phyloP scores from a whole-genome alignment of 2,113 vertebrate species.

The Chionis minor region DNA sequence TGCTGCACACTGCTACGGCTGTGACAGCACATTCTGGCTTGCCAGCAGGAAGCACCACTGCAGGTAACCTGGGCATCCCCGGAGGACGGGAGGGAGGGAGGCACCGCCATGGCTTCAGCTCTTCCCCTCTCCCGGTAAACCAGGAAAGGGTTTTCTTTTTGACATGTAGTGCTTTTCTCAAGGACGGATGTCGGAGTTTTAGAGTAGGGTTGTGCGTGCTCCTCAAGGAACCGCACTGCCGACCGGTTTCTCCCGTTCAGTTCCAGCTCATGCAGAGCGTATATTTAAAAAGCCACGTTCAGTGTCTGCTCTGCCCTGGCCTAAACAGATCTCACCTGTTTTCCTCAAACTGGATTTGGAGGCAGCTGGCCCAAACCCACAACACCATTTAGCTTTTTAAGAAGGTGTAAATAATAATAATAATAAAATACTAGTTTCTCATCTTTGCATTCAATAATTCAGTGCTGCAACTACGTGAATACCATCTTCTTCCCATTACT shows the following conservation, averaged over 20 bases:
- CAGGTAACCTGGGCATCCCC: slow-evolving; percentile 76
- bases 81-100: neutral
- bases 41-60: slow-evolving; percentile 95
- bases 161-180: fast-evolving
- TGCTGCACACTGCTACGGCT: slow-evolving; percentile 94
- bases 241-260: neutral
- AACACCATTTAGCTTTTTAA: neutral
- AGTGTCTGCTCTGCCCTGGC: neutral
- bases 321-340: neutral
- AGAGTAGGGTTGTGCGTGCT: fast-evolving
- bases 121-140: neutral
- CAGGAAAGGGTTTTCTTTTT: fast-evolving
- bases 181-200: neutral
- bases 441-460: neutral
- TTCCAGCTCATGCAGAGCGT: neutral
- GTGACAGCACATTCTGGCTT: slow-evolving; percentile 94
- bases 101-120: fast-evolving
- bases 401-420: neutral
- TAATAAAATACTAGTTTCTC: neutral
- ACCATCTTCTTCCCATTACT: neutral
- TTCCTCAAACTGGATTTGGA: neutral
- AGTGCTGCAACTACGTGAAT: neutral
- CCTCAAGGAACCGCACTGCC: neutral
- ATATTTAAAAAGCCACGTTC: fast-evolving
- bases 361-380: neutral